Conservation (phyloP, 2,797 vertebrate species). For the Muscicapa comitata region DNA sequence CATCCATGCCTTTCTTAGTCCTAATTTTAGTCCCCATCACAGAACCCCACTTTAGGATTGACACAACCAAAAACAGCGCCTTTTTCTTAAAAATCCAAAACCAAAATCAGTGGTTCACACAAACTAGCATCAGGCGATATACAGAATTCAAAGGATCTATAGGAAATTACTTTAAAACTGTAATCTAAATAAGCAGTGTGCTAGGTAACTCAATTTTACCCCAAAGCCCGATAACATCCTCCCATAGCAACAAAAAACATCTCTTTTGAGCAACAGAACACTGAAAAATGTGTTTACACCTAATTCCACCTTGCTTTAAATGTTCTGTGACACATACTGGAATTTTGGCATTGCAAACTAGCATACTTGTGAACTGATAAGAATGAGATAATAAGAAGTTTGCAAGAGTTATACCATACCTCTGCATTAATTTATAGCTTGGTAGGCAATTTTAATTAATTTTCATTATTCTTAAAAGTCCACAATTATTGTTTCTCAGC, state of each 20-base stretch:
- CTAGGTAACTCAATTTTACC: not conserved
- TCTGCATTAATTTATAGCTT: constrained; percentile 55
- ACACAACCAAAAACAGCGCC: not conserved
- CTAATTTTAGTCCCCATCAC: not conserved
- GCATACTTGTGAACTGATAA: constrained; percentile 10
- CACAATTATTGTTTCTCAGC: not conserved
- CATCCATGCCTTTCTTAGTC: not conserved
- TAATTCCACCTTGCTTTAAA: constrained; percentile 37
- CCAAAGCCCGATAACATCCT: not conserved
- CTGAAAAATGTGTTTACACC: constrained; percentile 15
- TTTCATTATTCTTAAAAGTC: constrained; percentile 25
- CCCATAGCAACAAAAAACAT: not conserved
- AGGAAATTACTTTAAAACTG: not conserved
- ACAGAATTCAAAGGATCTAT: not conserved
- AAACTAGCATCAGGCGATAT: not conserved
- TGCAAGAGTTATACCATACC: constrained; percentile 25
- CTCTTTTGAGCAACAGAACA: constrained; percentile 34
- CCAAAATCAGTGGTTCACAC: not conserved
- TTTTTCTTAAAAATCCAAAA: not conserved
- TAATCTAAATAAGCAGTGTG: not conserved
- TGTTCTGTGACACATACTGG: not conserved
- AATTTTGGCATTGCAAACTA: not conserved
- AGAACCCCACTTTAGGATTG: not conserved
- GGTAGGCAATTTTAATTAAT: constrained; percentile 36
- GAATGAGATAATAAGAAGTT: constrained; percentile 14